These are phyloP conservation scores for Plectrocnemia conspersa DNA, from an alignment of 1,140 invertebrate genomes.

Conservation along the genomic window DNA sequence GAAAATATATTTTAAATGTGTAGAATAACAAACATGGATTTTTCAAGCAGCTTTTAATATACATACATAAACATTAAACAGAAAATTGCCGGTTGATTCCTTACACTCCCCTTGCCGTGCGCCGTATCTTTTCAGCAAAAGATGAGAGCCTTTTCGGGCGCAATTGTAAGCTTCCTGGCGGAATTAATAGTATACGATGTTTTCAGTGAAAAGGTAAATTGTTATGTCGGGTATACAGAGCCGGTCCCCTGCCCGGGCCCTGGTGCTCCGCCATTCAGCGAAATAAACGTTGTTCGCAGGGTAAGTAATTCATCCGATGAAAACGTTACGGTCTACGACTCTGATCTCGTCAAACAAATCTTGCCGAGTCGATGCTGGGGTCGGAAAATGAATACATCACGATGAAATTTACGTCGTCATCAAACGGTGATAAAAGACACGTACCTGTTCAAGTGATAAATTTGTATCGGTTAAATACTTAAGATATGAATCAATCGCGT, in stretches of 20 bases:
- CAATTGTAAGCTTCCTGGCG: constrained; percentile 36
- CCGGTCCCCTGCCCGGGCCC: constrained; percentile 12
- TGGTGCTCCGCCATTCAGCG: constrained; percentile 17
- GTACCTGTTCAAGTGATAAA: too few relatives aligned
- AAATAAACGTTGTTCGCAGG: constrained; percentile 30
- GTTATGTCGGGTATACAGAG: constrained; percentile 35
- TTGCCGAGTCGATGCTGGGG: constrained; percentile 3
- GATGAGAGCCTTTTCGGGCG: constrained; percentile 32
- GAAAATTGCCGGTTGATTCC: constrained; percentile 11
- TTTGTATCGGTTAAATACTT: too few relatives aligned
- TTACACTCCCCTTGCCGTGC: constrained; percentile 11
- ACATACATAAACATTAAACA: too few relatives aligned
- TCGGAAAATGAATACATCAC: too few relatives aligned
- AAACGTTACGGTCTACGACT: constrained; percentile 28
- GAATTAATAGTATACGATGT: constrained; percentile 37
- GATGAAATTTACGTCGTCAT: too few relatives aligned
- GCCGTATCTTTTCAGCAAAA: constrained; percentile 29
- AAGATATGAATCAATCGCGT: too few relatives aligned
- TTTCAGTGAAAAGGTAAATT: constrained; percentile 37
- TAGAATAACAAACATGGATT: too few relatives aligned
- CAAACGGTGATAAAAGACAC: too few relatives aligned
- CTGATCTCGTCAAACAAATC: constrained; percentile 30
- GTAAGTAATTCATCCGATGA: constrained; percentile 33
- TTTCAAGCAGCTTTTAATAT: too few relatives aligned
- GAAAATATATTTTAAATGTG: too few relatives aligned